Percentiles rank a stretch among this genome's conserved stretches.
phyloP scores from a whole-genome alignment of 2,797 vertebrate genomes.

The Cossypha polioptera region DNA sequence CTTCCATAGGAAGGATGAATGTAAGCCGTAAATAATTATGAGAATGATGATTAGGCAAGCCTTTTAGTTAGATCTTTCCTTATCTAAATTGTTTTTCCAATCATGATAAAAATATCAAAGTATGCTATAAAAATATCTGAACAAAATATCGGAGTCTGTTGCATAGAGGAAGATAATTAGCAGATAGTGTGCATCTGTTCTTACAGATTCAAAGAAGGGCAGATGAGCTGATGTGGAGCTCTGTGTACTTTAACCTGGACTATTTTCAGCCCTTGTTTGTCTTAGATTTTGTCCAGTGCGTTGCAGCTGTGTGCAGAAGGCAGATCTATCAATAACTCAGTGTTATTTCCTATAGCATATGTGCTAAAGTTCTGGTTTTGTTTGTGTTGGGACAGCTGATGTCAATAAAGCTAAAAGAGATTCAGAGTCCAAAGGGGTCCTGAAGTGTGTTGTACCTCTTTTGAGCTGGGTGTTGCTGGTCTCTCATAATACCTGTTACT shows the following conservation, averaged over 20 bases:
- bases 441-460: background rate
- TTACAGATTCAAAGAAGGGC: background rate
- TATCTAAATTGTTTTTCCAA: conserved; percentile 59
- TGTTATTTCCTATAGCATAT: background rate
- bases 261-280: conserved; percentile 29
- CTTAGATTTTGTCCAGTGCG: conserved; percentile 3
- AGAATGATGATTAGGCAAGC: conserved; percentile 48
- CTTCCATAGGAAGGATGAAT: conserved; percentile 50
- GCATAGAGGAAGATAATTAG: conserved; percentile 46
- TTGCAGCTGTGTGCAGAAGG: conserved; percentile 5
- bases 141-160: conserved; percentile 16
- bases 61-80: conserved; percentile 42
- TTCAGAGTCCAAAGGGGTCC: background rate
- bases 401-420: background rate
- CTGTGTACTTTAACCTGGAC: conserved; percentile 28
- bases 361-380: background rate
- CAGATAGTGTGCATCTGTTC: conserved; percentile 40
- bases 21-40: conserved; percentile 51
- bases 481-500: background rate
- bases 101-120: conserved; percentile 61
- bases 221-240: conserved; percentile 35
- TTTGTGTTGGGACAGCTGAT: background rate
- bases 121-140: conserved; percentile 51
- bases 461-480: background rate
- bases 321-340: background rate